phyloP scores from a whole-genome alignment of 1,140 invertebrate genomes.

The Drosophila pallidifrons region DNA sequence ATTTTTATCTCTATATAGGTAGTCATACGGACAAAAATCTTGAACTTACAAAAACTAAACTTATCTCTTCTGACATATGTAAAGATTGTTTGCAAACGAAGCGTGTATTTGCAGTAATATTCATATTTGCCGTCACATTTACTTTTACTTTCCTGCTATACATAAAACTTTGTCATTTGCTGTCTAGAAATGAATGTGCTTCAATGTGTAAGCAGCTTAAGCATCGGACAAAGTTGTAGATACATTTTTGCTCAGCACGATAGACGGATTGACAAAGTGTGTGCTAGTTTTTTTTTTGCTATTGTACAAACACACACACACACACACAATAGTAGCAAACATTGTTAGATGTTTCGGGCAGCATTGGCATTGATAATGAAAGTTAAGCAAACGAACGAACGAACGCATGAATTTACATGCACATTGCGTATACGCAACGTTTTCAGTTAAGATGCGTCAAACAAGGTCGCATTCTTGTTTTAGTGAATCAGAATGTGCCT shows the following conservation, averaged over 20 bases:
- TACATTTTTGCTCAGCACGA: not conserved
- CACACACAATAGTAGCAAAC: not conserved
- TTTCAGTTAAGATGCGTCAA: constrained; percentile 12
- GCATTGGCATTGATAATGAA: constrained; percentile 74
- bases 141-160: not conserved
- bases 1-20: too few relatives aligned
- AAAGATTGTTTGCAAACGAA: too few relatives aligned
- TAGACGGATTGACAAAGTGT: not conserved
- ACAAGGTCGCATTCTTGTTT: constrained; percentile 41
- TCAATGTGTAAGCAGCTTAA: not conserved
- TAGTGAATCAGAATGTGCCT: not conserved
- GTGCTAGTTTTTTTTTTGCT: constrained; percentile 14
- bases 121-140: not conserved
- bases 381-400: constrained; percentile 37
- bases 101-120: too few relatives aligned
- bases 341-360: not conserved
- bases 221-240: constrained; percentile 11
- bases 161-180: not conserved
- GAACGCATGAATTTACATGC: constrained; percentile 34
- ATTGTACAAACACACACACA: constrained; percentile 18
- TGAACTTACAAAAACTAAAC: too few relatives aligned
- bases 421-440: constrained; percentile 59
- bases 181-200: not conserved
- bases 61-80: too few relatives aligned
- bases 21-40: too few relatives aligned